Percentiles rank a stretch among this genome's conserved stretches.
These are phyloP conservation scores for Phasia obesa DNA, from an alignment of 2,888 invertebrate genomes.

Conservation along the genomic window DNA sequence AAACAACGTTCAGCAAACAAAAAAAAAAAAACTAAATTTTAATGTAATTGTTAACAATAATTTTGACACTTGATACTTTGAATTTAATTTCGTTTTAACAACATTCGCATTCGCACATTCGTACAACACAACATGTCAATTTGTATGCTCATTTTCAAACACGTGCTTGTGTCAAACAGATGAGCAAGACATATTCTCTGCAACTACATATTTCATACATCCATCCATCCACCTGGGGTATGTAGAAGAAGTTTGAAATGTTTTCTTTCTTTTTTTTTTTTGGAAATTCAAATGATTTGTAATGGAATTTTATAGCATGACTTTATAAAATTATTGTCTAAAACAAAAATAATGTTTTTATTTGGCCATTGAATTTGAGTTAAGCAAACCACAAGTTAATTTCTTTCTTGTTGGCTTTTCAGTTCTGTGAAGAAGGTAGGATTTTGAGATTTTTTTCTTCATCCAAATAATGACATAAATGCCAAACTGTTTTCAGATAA, in stretches of 20 bases:
- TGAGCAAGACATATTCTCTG: not conserved
- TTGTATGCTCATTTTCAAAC: slow-evolving; percentile 75
- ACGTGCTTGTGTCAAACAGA: slow-evolving; percentile 78
- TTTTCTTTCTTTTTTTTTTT: too few species aligned
- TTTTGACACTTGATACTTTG: slow-evolving; percentile 80
- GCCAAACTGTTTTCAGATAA: slow-evolving; percentile 74
- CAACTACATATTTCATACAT: not conserved
- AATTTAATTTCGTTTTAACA: slow-evolving; percentile 76
- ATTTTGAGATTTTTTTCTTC: slow-evolving; percentile 70
- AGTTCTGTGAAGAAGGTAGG: slow-evolving; percentile 74
- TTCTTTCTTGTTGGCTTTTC: slow-evolving; percentile 37
- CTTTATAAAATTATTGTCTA: slow-evolving; percentile 63
- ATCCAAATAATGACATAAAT: slow-evolving; percentile 78
- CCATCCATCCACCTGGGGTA: not conserved
- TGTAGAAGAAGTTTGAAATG: too few species aligned
- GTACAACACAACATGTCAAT: slow-evolving; percentile 66
- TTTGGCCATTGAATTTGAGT: not conserved
- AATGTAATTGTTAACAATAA: slow-evolving; percentile 72
- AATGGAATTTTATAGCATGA: slow-evolving; percentile 52
- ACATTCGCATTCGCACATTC: slow-evolving; percentile 40
- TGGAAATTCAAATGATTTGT: slow-evolving; percentile 43
- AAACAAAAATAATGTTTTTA: slow-evolving; percentile 18
- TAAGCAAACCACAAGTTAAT: slow-evolving; percentile 25
- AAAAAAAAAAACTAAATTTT: slow-evolving; percentile 55
- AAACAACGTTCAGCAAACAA: not conserved